A percentile compares a stretch with the other conserved stretches of the same genome.
These are phyloP conservation scores for Petrocephalus schoutedeni DNA, from an alignment of 2,797 vertebrate species.

Conservation along the genomic window DNA sequence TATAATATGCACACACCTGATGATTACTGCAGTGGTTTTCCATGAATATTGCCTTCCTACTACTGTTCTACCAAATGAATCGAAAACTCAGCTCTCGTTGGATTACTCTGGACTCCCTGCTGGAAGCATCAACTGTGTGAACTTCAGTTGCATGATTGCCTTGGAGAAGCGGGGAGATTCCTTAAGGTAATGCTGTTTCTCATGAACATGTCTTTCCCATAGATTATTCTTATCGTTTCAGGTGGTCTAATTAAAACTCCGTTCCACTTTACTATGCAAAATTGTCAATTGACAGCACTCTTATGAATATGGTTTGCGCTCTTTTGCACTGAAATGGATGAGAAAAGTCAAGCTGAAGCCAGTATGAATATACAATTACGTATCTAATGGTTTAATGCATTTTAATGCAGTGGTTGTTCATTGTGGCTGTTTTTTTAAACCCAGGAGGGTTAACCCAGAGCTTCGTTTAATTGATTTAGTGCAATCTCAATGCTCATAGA, in stretches of 20 bases:
- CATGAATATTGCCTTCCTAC: background rate
- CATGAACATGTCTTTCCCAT: background rate
- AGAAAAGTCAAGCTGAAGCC: background rate
- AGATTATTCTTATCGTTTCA: constrained; percentile 18
- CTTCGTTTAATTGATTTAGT: constrained; percentile 48
- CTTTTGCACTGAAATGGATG: background rate
- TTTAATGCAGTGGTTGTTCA: background rate
- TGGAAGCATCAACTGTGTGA: background rate
- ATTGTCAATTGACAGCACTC: constrained; percentile 11
- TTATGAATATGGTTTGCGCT: background rate
- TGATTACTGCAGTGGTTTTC: background rate
- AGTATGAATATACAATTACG: constrained; percentile 9
- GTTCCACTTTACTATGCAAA: constrained; percentile 17
- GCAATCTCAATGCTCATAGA: constrained; percentile 57
- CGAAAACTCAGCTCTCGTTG: background rate
- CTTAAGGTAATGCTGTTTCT: constrained; percentile 16
- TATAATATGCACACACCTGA: background rate
- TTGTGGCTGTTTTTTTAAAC: background rate
- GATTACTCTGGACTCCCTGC: background rate
- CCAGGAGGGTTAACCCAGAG: constrained; percentile 30
- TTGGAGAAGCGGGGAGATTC: background rate
- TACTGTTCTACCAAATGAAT: background rate
- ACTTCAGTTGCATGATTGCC: background rate
- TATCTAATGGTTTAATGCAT: constrained; percentile 12
- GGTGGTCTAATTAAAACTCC: constrained; percentile 14